Percentiles rank a stretch among this genome's conserved stretches.
Evolutionary conservation across 2,888 invertebrate genomes (phyloP).

Genomic region (Sialis fuliginosa): DNA sequence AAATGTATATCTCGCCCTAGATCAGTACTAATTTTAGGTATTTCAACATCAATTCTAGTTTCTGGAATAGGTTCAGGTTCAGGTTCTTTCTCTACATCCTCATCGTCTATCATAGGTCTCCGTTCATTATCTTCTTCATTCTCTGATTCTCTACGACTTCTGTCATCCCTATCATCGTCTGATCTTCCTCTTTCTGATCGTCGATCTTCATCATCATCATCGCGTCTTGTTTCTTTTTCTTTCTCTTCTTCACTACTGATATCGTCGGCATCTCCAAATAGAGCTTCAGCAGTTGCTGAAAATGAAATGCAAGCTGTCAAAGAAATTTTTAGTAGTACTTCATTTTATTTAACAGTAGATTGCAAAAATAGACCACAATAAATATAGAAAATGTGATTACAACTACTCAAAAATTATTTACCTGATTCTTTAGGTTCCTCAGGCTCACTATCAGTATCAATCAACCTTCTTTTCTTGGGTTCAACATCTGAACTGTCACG

Average conservation of each 20-base stretch:
- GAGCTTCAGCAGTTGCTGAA: constrained; percentile 57
- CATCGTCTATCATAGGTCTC: constrained; percentile 23
- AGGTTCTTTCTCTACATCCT: constrained; percentile 42
- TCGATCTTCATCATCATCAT: constrained; percentile 16
- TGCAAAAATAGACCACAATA: neutral
- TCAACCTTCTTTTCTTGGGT: constrained; percentile 16
- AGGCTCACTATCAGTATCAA: constrained; percentile 53
- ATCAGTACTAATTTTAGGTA: constrained; percentile 87
- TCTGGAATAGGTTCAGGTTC: constrained; percentile 75
- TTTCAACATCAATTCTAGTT: constrained; percentile 90
- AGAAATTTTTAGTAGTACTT: constrained; percentile 14
- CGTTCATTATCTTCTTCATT: constrained; percentile 27
- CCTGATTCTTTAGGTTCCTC: constrained; percentile 19
- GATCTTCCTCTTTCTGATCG: constrained; percentile 17
- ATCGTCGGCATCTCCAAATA: constrained; percentile 88
- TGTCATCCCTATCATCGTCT: constrained; percentile 13
- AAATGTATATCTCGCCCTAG: constrained; percentile 86
- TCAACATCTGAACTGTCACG: no score
- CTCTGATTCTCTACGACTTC: constrained; percentile 14
- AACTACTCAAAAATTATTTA: constrained; percentile 7
- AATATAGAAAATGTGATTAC: neutral
- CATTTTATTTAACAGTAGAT: constrained; percentile 12
- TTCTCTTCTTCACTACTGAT: constrained; percentile 76
- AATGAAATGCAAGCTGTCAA: neutral
- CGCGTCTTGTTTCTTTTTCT: constrained; percentile 12